phyloP scores from a whole-genome alignment of 2,113 vertebrate species.

The Perca flavescens region DNA sequence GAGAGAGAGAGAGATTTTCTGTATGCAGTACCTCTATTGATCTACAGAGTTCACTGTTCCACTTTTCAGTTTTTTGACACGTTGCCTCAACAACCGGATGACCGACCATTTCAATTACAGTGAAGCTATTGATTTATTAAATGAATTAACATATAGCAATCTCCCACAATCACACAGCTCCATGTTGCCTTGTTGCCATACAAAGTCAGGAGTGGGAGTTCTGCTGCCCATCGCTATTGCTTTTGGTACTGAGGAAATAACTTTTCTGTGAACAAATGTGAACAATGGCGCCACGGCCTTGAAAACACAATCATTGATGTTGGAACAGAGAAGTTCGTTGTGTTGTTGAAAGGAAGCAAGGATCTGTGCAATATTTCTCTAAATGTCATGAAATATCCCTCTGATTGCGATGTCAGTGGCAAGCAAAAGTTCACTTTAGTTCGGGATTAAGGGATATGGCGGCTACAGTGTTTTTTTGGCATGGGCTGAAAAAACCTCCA shows the following conservation, averaged over 20 bases:
- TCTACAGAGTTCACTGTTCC: conserved; percentile 83
- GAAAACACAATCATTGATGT: conserved; percentile 58
- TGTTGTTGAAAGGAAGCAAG: conserved; percentile 6
- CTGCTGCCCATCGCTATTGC: conserved; percentile 12
- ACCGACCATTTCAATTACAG: conserved; percentile 76
- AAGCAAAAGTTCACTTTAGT: conserved; percentile 65
- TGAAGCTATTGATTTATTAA: conserved; percentile 81
- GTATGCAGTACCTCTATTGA: conserved; percentile 59
- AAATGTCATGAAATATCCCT: conserved; percentile 74
- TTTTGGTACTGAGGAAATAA: conserved; percentile 52
- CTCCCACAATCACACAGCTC: conserved; percentile 68
- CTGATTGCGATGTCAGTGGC: conserved; percentile 40
- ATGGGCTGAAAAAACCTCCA: conserved; percentile 58
- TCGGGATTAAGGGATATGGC: conserved; percentile 29
- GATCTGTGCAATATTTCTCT: conserved; percentile 48
- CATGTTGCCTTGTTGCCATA: conserved; percentile 53
- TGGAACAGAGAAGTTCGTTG: conserved; percentile 4
- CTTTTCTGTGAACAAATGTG: conserved; percentile 38
- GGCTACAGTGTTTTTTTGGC: conserved; percentile 35
- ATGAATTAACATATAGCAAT: conserved; percentile 82
- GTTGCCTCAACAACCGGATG: conserved; percentile 37
- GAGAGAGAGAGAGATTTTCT: background rate
- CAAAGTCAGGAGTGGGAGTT: conserved; percentile 58
- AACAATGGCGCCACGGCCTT: conserved; percentile 42
- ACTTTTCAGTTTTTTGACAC: conserved; percentile 53